Percentiles rank a stretch among this genome's conserved stretches.
phyloP scores from a whole-genome alignment of 1,140 invertebrate genomes.

The Zaprionus ornatus region DNA sequence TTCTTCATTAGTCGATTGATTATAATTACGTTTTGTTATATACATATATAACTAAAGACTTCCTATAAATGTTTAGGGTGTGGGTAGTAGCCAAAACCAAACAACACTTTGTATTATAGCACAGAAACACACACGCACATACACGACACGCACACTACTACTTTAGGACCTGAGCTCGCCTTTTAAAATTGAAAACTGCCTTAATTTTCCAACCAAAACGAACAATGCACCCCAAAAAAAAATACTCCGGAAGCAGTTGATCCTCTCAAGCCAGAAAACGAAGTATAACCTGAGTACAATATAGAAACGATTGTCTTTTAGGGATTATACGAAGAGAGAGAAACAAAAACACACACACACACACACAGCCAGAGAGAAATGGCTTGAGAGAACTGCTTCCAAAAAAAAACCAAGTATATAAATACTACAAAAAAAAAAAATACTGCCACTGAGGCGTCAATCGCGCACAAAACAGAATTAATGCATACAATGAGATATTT shows the following conservation, averaged over 20 bases:
- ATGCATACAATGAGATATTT: conserved; percentile 64
- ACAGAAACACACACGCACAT: conserved; percentile 48
- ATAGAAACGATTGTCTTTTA: conserved; percentile 65
- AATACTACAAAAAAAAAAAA: conserved; percentile 30
- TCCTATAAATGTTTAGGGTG: conserved; percentile 78
- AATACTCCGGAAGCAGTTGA: conserved; percentile 50
- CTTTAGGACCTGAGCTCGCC: conserved; percentile 60
- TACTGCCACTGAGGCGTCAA: conserved; percentile 77
- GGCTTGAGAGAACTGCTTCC: conserved; percentile 13
- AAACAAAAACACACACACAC: conserved; percentile 62
- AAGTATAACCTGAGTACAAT: conserved; percentile 63
- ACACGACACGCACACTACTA: conserved; percentile 53
- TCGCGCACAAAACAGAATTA: conserved; percentile 69
- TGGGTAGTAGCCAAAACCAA: conserved; percentile 63
- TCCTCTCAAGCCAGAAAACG: background rate
- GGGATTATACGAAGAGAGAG: conserved; percentile 38
- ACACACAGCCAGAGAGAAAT: conserved; percentile 43
- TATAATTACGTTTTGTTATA: conserved; percentile 69
- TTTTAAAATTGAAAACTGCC: conserved; percentile 75
- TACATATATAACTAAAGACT: conserved; percentile 72
- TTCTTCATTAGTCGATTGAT: conserved; percentile 84
- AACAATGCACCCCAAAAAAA: conserved; percentile 69
- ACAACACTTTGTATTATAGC: conserved; percentile 77
- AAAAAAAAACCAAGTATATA: conserved; percentile 26
- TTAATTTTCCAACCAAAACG: conserved; percentile 59